Percentiles rank a stretch among this genome's conserved stretches.
phyloP scores from a whole-genome alignment of 2,113 vertebrate genomes.

The Taurulus bubalis region DNA sequence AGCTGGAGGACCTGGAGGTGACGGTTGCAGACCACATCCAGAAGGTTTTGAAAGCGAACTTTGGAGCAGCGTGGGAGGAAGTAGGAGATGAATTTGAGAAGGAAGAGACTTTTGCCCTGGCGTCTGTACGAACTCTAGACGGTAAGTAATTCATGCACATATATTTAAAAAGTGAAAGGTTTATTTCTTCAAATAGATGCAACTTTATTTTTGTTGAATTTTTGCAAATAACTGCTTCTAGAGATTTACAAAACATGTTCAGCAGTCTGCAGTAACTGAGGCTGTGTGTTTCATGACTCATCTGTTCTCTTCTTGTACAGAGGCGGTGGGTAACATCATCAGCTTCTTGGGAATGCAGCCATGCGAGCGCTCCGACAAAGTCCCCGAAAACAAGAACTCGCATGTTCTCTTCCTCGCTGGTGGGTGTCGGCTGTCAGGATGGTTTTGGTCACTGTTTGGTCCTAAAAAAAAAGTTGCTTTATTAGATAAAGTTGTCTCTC shows the following conservation, averaged over 20 bases:
- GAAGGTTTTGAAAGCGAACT: slow-evolving; percentile 95
- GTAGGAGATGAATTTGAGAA: slow-evolving; percentile 96
- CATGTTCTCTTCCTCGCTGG: slow-evolving; percentile 94
- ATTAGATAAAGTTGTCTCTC: not conserved
- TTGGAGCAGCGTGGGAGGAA: slow-evolving; percentile 97
- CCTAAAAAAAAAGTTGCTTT: not conserved
- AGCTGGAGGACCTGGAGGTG: slow-evolving; percentile 97
- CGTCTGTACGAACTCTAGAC: slow-evolving; percentile 93
- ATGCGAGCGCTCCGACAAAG: slow-evolving; percentile 97
- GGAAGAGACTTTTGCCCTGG: slow-evolving; percentile 96
- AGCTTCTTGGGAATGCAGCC: slow-evolving; percentile 98
- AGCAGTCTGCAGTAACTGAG: not conserved
- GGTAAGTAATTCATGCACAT: slow-evolving; percentile 76
- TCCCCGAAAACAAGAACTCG: slow-evolving; percentile 97
- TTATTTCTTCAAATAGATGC: not conserved
- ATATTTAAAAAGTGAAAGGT: not conserved
- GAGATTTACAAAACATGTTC: not conserved
- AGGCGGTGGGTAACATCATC: slow-evolving; percentile 95
- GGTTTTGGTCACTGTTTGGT: not conserved
- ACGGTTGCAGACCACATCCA: slow-evolving; percentile 95
- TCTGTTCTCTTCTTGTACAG: slow-evolving; percentile 74
- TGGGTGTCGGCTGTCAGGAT: slow-evolving; percentile 66
- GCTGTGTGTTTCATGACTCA: not conserved
- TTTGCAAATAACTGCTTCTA: not conserved
- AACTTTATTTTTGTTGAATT: not conserved